These are phyloP conservation scores for Leptinotarsa defecta DNA, from an alignment of 1,140 invertebrate species.

Conservation along the genomic window DNA sequence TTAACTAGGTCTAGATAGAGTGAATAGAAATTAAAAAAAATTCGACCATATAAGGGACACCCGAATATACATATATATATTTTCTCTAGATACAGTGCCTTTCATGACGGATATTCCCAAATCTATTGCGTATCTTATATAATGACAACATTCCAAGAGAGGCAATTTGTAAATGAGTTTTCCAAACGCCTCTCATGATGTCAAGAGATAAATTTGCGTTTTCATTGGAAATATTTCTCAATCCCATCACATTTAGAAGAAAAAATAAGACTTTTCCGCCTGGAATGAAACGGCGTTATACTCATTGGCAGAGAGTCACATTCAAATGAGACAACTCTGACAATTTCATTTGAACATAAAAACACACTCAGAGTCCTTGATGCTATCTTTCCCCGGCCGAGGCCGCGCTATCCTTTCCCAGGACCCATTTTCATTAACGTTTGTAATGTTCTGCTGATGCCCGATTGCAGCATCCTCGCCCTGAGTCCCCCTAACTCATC, in stretches of 20 bases:
- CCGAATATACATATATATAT: too few species aligned
- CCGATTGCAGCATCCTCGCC: not conserved
- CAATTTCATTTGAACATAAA: slow-evolving; percentile 51
- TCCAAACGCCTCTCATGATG: not conserved
- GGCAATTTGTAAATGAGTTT: slow-evolving; percentile 15
- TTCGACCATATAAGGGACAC: too few species aligned
- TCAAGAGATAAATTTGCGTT: slow-evolving; percentile 1
- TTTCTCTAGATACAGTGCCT: too few species aligned
- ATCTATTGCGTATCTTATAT: too few species aligned
- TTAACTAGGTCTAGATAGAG: too few species aligned
- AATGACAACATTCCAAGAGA: not conserved
- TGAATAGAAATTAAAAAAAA: too few species aligned
- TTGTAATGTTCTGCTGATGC: slow-evolving; percentile 34
- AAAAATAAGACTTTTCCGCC: slow-evolving; percentile 25
- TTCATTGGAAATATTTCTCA: not conserved
- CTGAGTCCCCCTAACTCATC: not conserved
- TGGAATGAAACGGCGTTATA: slow-evolving; percentile 40
- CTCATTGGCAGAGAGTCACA: slow-evolving; percentile 46
- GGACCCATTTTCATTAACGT: slow-evolving; percentile 42
- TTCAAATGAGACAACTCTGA: slow-evolving; percentile 46
- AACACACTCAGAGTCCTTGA: slow-evolving; percentile 45
- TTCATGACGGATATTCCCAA: too few species aligned
- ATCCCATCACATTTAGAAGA: not conserved
- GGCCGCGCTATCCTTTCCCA: slow-evolving; percentile 34
- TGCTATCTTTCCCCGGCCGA: slow-evolving; percentile 34